Evolutionary conservation across 2,888 invertebrate species (phyloP), one percentile per base, ranked within the genome.

Genomic region (Acanthococcus lagerstroemiae): DNA sequence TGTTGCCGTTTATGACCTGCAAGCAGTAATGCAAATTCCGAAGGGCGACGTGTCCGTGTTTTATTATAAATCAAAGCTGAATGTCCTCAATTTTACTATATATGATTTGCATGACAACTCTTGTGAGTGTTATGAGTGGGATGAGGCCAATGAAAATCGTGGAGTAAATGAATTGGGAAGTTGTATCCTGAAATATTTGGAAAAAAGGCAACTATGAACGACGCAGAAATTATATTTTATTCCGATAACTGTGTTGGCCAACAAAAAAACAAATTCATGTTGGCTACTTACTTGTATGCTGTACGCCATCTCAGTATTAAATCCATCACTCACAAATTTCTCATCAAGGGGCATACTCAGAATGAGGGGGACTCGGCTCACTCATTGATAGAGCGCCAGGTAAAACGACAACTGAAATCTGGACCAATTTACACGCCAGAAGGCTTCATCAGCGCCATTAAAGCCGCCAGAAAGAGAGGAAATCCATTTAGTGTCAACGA

Each of bases 151-250:
- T 37, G 71, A 68, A 45, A 55, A 68, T 22, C 21, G 69, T 19
- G 70, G 70, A 22, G 69, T 69, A 19, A 70, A 66, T 56, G 71
- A 72, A 70, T 71, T 72, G 25, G 71, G 69, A 19, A 69, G 63
- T 37, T 72, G 71, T 67, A 44, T 72, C 26, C 66, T 68, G 7
- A 66, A 65, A 25, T 71, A 68, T 54, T 44, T 69, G 12, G 27
- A 68, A 56, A 37, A 37, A 37, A 9, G 37, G 15, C 7, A 9
- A 9, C 7, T 15, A 15, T 7, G 15, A 37, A 37, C 7, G 6
- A 37, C 37, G 30, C 12, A 7, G 54, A n/a, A n/a, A n/a, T n/a
- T n/a, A n/a, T n/a, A n/a, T n/a, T n/a, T n/a, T n/a, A n/a, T n/a
- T n/a, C n/a, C n/a, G n/a, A n/a, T n/a, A n/a, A n/a, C n/a, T n/a